Evolutionary conservation across 2,888 invertebrate genomes (phyloP), one percentile per base, ranked within the genome.

Genomic region (Galerucella calmariensis): DNA sequence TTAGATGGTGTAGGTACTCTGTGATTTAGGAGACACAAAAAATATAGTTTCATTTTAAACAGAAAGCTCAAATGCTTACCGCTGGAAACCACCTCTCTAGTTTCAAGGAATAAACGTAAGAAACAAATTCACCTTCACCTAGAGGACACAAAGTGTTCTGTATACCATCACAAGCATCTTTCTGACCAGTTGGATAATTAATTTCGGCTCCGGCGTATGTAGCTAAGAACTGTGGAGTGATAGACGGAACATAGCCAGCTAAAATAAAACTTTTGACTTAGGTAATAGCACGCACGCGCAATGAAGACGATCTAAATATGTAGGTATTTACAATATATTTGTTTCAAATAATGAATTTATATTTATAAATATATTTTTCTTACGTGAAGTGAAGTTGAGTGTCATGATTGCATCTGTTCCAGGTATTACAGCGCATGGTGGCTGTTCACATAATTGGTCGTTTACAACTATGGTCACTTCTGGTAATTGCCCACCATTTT

Each of bases 81-180:
- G 14, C 20, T 56, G 72, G 72, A 51, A 67, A 72, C 41, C n/a
- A 24, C 5, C n/a, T 44, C 3, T 14, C 3, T 0, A 72, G 10
- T 11, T 59, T 12, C 51, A 72, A 24, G 24, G 0, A 6, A n/a
- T 67, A 66, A 44, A 14, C 11, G 46, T 78, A 80, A 44, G 70
- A 63, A 11, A 79, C 69, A 27, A 59, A 48, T 73, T 80, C 80
- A 0, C 62, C 48, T 71, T 74, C 41, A 0, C 74, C 78, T 11
- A 80, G 14, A 9, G 80, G 80, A 68, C 80, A 80, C 0, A 68
- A 46, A 1, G 79, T 79, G 66, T 79, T 80, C 12, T 73, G 72
- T 8, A 80, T 71, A 35, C 76, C 76, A 44, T 51, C 61, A 51
- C 80, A 80, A 27, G 73, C 79, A 67, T 80, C 76, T 11, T 63